These are phyloP conservation scores for Pseudobourletiella spinata DNA, from an alignment of 1,140 invertebrate genomes.

Conservation along the genomic window DNA sequence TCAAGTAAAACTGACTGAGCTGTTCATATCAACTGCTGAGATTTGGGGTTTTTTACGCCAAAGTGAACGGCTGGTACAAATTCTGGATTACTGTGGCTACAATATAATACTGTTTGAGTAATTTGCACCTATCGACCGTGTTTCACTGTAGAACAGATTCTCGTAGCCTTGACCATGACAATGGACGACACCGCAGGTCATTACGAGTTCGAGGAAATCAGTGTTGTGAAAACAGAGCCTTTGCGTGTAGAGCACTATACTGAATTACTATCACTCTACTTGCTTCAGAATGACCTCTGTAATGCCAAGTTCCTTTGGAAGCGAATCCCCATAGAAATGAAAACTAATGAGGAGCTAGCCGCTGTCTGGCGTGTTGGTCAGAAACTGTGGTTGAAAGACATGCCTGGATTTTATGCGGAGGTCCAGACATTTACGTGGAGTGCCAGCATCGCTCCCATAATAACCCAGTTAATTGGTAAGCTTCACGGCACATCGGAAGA, in stretches of 20 bases:
- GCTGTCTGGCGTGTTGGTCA: slow-evolving; percentile 73
- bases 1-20: not conserved
- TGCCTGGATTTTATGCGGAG: slow-evolving; percentile 61
- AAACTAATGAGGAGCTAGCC: slow-evolving; percentile 59
- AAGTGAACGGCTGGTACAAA: not conserved
- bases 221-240: slow-evolving; percentile 5
- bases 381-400: slow-evolving; percentile 73
- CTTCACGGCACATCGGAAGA: no score
- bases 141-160: not conserved
- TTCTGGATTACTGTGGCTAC: not conserved
- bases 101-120: not conserved
- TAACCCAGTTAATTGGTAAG: slow-evolving; percentile 63
- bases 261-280: slow-evolving; percentile 25
- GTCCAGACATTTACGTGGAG: slow-evolving; percentile 56
- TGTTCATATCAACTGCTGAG: not conserved
- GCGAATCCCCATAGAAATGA: slow-evolving; percentile 63
- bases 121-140: not conserved
- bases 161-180: not conserved
- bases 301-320: slow-evolving; percentile 89
- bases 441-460: slow-evolving; percentile 61
- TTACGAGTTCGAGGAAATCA: slow-evolving; percentile 28
- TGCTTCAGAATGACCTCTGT: slow-evolving; percentile 42
- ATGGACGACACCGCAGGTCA: slow-evolving; percentile 3
- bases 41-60: not conserved
- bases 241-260: slow-evolving; percentile 14